These are phyloP conservation scores for Arenaria interpres DNA, from an alignment of 2,113 vertebrate genomes.

Conservation along the genomic window DNA sequence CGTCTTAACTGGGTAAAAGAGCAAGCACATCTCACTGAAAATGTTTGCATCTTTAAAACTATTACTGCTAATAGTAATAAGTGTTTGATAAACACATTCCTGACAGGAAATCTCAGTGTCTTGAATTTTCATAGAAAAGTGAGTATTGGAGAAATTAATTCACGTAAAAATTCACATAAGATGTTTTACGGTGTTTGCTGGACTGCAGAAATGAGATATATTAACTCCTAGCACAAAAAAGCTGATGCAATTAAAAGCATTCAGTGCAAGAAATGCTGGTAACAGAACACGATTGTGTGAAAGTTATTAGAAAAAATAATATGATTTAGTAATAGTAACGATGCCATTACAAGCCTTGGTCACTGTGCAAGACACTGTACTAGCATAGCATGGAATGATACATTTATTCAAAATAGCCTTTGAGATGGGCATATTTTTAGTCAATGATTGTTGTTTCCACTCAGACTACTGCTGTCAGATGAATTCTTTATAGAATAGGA, in stretches of 20 bases:
- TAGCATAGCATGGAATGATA: fast-evolving
- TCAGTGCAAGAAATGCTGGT: background rate
- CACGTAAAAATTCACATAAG: background rate
- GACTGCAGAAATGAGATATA: background rate
- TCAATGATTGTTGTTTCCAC: background rate
- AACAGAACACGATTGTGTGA: background rate
- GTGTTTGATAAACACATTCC: background rate
- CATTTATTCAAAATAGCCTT: background rate
- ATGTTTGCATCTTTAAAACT: background rate
- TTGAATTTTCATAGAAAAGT: background rate
- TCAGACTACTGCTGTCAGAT: background rate
- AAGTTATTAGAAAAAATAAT: background rate
- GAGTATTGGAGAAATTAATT: background rate
- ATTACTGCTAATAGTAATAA: background rate
- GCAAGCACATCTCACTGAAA: background rate
- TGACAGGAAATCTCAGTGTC: background rate
- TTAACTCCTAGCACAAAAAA: background rate
- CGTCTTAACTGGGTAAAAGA: background rate
- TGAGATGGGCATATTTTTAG: background rate
- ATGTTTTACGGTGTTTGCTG: background rate
- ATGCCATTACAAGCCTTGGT: background rate
- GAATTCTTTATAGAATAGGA: background rate
- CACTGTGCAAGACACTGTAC: background rate
- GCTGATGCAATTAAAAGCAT: background rate
- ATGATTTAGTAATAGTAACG: background rate